Evolutionary conservation across 2,797 vertebrate genomes (phyloP).

Genomic region (Pangasius sanitwongsei): DNA sequence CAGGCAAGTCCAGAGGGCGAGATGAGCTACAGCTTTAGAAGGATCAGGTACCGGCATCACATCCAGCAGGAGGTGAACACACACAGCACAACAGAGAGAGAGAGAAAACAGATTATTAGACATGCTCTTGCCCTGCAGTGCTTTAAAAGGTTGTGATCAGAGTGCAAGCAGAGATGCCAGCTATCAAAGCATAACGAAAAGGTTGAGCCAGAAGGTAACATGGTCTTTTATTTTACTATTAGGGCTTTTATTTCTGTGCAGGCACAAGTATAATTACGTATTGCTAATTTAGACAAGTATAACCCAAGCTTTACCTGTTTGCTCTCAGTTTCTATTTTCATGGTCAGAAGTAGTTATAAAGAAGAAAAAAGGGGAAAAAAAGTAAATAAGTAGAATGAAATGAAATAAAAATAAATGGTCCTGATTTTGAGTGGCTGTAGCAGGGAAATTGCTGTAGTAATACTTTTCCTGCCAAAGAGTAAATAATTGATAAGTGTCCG

Average conservation of each 20-base stretch:
- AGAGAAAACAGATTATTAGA: not conserved
- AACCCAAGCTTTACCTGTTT: not conserved
- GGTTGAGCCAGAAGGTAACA: not conserved
- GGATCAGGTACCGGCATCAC: slow-evolving; percentile 14
- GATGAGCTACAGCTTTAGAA: slow-evolving; percentile 5
- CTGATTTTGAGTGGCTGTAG: not conserved
- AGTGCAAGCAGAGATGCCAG: not conserved
- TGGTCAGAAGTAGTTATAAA: not conserved
- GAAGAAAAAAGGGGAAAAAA: not conserved
- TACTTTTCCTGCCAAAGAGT: not conserved
- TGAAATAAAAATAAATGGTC: not conserved
- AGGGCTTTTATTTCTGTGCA: not conserved
- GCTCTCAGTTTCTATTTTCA: not conserved
- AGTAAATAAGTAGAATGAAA: not conserved
- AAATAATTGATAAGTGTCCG: slow-evolving; percentile 4
- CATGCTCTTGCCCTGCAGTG: slow-evolving; percentile 8
- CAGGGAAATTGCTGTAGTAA: not conserved
- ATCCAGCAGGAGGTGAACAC: not conserved
- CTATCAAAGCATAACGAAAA: not conserved
- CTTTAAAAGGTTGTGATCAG: slow-evolving; percentile 14
- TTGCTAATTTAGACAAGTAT: not conserved
- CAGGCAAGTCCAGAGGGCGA: not conserved
- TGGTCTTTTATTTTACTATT: not conserved
- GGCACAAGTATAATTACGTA: not conserved
- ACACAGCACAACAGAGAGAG: not conserved